Evolutionary conservation across 1,140 invertebrate species (phyloP), one percentile per base, ranked within the genome.

Genomic region (Alviniconcha marisindica): DNA sequence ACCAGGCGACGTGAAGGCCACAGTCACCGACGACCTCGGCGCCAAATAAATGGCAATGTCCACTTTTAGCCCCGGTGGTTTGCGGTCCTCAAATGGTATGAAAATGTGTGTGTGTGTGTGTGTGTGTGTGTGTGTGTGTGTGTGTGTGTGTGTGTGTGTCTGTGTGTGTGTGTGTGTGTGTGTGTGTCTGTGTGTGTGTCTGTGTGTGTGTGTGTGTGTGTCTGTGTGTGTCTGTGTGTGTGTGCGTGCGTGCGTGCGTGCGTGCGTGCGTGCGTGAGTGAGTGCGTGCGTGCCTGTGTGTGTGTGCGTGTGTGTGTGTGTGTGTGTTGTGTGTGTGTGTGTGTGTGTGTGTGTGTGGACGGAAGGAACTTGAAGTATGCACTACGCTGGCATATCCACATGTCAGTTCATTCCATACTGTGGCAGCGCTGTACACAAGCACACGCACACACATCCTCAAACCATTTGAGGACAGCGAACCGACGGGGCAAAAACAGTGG

Each of bases 201-300:
- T 74, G 40, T 42, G 40, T 74, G 71, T 42, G 40, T 74, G 40
- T 74, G 40, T 74, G 40, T 74, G 40, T 74, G 71, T 74, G 40
- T 74, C 21, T 74, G 71, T 74, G 71, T 74, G 40, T 74, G 71
- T 74, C 21, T 74, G 40, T 42, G 71, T 74, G 40, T 74, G 40
- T 74, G 40, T 74, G 40, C 36, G 40, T 74, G 71, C 36, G 71
- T 74, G 40, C 36, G 71, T 74, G 40, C 36, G 40, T 74, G 71
- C 36, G 40, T 74, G 40, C 36, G 40, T 74, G 40, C 36, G 40
- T 74, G 71, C 36, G 40, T 74, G 71, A 33, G 40, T 74, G 40
- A 18, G 3, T 14, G 40, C 33, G 69, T 14, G 18, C 3, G 40
- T 15, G 28, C 15, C 21, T 14, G 21, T 31, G 40, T 10, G 7